phyloP scores from a whole-genome alignment of 1,140 invertebrate genomes.

The Lepidurus couesii region DNA sequence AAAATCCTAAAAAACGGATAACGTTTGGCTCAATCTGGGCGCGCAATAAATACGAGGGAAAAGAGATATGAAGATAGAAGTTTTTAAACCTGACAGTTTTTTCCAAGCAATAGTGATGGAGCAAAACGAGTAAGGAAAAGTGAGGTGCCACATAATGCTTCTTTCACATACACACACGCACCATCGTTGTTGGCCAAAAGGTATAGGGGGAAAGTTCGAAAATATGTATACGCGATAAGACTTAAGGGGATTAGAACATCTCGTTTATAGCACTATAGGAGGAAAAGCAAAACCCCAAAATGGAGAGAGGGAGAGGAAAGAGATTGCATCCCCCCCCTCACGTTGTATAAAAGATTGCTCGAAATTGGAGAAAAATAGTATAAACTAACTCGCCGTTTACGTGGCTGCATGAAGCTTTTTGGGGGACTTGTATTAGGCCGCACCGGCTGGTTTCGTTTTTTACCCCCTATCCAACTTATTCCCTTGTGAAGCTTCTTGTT shows the following conservation, averaged over 20 bases:
- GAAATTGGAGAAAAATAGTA: too few relatives aligned
- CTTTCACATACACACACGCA: neutral
- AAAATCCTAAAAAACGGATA: neutral
- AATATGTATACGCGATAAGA: neutral
- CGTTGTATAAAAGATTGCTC: too few relatives aligned
- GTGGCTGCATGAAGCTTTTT: too few relatives aligned
- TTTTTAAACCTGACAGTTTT: neutral
- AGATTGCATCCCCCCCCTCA: neutral
- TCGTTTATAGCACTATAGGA: neutral
- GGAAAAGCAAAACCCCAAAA: neutral
- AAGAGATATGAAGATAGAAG: slow-evolving; percentile 6
- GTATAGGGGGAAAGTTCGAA: neutral
- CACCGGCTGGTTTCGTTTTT: too few relatives aligned
- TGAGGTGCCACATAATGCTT: slow-evolving; percentile 10
- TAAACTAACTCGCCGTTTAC: too few relatives aligned
- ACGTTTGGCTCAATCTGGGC: neutral
- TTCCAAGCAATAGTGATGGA: neutral
- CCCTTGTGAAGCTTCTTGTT: too few relatives aligned
- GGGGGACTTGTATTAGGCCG: too few relatives aligned
- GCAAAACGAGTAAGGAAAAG: neutral
- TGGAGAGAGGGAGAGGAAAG: neutral
- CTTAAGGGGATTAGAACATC: slow-evolving; percentile 18
- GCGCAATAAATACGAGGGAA: neutral
- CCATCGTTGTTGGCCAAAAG: neutral
- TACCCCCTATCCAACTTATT: too few relatives aligned